These are phyloP conservation scores for Neuroterus valhalla DNA, from an alignment of 1,140 invertebrate genomes.

Conservation along the genomic window DNA sequence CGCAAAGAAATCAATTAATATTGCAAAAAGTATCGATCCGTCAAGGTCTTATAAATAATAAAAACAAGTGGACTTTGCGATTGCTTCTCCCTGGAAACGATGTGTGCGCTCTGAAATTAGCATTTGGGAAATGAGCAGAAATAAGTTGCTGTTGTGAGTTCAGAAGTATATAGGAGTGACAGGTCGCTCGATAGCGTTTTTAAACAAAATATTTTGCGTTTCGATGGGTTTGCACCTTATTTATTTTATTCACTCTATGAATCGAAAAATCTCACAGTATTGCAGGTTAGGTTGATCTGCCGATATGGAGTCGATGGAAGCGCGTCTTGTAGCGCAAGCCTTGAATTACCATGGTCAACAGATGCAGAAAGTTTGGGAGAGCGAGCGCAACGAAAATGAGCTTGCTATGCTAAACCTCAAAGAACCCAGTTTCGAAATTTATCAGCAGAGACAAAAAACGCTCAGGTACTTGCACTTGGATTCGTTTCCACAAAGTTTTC, in stretches of 20 bases:
- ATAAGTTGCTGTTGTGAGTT: constrained; percentile 4
- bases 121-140: constrained; percentile 11
- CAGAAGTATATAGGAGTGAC: not conserved
- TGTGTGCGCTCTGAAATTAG: constrained; percentile 21
- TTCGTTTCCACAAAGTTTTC: constrained; percentile 14
- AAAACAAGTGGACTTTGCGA: constrained; percentile 17
- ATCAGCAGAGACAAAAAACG: constrained; percentile 84
- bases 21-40: constrained; percentile 5
- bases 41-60: constrained; percentile 3
- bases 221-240: constrained; percentile 1
- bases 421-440: constrained; percentile 82
- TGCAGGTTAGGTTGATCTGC: constrained; percentile 66
- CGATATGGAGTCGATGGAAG: constrained; percentile 77
- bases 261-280: constrained; percentile 65
- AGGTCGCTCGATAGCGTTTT: not conserved
- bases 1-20: constrained; percentile 29
- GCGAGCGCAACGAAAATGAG: constrained; percentile 85
- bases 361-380: constrained; percentile 89
- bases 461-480: constrained; percentile 68
- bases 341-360: constrained; percentile 90
- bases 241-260: constrained; percentile 44
- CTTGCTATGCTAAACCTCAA: constrained; percentile 81
- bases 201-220: constrained; percentile 9
- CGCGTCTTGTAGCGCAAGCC: constrained; percentile 81
- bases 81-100: constrained; percentile 21